Conservation (phyloP, 2,888 invertebrate species). For the Acanthosoma haemorrhoidale region DNA sequence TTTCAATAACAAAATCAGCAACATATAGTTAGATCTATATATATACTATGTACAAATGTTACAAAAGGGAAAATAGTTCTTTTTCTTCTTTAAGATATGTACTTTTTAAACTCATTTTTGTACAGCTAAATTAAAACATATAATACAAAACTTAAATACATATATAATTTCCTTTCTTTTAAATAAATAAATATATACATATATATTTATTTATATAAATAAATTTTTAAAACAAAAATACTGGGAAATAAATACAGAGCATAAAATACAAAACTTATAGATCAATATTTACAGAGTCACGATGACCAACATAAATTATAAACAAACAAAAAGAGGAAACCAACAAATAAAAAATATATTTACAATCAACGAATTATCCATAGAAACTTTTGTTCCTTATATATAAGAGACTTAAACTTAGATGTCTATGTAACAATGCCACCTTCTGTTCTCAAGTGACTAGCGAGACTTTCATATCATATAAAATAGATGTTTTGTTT, state of each 20-base stretch:
- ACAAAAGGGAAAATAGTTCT: conserved; percentile 7
- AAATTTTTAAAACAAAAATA: conserved; percentile 12
- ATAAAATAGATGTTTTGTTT: conserved; percentile 1
- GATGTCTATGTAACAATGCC: background rate
- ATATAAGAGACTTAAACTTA: background rate
- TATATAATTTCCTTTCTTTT: conserved; percentile 6
- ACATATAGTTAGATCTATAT: background rate
- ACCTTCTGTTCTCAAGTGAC: background rate
- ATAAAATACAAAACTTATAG: background rate
- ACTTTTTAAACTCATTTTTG: background rate
- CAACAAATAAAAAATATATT: background rate
- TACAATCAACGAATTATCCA: conserved; percentile 1
- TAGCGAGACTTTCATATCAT: background rate
- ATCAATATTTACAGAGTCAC: conserved; percentile 3
- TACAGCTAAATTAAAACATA: background rate
- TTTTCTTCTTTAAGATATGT: conserved; percentile 12
- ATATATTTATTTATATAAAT: conserved; percentile 21
- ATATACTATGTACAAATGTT: background rate
- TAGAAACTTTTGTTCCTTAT: background rate
- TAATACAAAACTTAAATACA: conserved; percentile 13
- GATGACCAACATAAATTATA: background rate
- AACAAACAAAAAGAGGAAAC: background rate
- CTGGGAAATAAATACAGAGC: background rate
- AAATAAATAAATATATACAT: background rate
- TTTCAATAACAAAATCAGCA: background rate